These are phyloP conservation scores for Sciurus vulgaris DNA, from an alignment of 2,797 vertebrate species.

Conservation along the genomic window DNA sequence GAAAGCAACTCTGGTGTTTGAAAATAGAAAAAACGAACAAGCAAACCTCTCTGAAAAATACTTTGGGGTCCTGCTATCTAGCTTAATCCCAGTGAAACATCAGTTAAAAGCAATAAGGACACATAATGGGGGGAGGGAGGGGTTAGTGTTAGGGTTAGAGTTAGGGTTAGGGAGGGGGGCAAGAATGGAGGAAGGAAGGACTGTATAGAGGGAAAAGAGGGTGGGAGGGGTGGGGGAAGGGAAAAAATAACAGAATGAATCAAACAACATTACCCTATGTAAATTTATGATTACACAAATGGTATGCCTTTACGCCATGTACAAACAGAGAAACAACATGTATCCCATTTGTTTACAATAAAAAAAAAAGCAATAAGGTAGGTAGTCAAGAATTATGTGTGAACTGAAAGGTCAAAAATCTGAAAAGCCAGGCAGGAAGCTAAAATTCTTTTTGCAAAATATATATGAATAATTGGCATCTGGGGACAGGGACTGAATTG, in stretches of 20 bases:
- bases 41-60: not conserved
- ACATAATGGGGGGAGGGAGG: too few relatives aligned
- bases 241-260: too few relatives aligned
- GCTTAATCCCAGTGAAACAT: not conserved
- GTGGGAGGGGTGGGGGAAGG: too few relatives aligned
- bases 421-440: not conserved
- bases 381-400: not conserved
- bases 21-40: not conserved
- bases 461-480: not conserved
- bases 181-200: too few relatives aligned
- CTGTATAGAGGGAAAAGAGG: too few relatives aligned
- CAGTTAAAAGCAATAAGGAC: not conserved
- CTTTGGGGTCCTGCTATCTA: not conserved
- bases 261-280: too few relatives aligned
- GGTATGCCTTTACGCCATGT: too few relatives aligned
- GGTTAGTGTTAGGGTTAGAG: too few relatives aligned
- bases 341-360: too few relatives aligned
- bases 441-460: constrained; percentile 13
- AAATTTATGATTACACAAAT: too few relatives aligned
- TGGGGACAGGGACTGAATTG: not conserved
- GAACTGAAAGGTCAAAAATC: not conserved
- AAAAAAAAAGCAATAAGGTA: not conserved
- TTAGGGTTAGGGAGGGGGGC: too few relatives aligned
- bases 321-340: too few relatives aligned
- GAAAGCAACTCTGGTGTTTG: not conserved